These are phyloP conservation scores for Yponomeuta evonymella DNA, from an alignment of 2,888 invertebrate genomes.

Conservation along the genomic window DNA sequence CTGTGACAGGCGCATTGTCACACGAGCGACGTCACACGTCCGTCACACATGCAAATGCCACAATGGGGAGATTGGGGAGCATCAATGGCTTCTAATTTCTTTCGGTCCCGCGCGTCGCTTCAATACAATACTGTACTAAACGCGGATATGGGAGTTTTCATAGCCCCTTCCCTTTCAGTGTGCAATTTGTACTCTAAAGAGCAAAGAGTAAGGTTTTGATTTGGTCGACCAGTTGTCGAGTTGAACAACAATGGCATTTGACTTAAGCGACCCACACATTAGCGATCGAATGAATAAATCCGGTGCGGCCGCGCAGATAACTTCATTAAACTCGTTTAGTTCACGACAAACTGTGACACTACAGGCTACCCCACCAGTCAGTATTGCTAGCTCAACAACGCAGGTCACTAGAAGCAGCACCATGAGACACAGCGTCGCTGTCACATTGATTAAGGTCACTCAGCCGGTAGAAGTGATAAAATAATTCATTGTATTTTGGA, in stretches of 20 bases:
- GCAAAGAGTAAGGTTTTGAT: conserved; percentile 20
- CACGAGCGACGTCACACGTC: conserved; percentile 27
- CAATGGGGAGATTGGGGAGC: conserved; percentile 46
- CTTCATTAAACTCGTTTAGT: conserved; percentile 38
- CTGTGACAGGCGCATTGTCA: conserved; percentile 30
- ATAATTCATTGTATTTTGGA: conserved; percentile 4
- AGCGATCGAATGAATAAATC: conserved; percentile 32
- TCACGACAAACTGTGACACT: neutral
- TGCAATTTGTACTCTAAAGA: neutral
- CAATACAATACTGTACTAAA: conserved; percentile 29
- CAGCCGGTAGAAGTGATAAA: neutral
- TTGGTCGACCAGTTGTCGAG: conserved; percentile 16
- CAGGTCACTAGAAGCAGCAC: neutral
- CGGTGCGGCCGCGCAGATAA: conserved; percentile 46
- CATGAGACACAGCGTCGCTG: conserved; percentile 1
- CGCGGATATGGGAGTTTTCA: conserved; percentile 5
- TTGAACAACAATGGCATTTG: conserved; percentile 41
- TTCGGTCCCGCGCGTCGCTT: conserved; percentile 63
- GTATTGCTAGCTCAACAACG: neutral
- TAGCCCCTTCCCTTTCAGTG: neutral
- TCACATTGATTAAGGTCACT: conserved; percentile 14
- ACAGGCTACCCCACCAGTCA: neutral
- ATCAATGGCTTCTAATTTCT: conserved; percentile 71
- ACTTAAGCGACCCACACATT: conserved; percentile 64
- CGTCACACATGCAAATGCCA: conserved; percentile 22